Percentiles rank a stretch among this genome's conserved stretches.
These are phyloP conservation scores for Aplocera efformata DNA, from an alignment of 2,888 invertebrate genomes.

Conservation along the genomic window DNA sequence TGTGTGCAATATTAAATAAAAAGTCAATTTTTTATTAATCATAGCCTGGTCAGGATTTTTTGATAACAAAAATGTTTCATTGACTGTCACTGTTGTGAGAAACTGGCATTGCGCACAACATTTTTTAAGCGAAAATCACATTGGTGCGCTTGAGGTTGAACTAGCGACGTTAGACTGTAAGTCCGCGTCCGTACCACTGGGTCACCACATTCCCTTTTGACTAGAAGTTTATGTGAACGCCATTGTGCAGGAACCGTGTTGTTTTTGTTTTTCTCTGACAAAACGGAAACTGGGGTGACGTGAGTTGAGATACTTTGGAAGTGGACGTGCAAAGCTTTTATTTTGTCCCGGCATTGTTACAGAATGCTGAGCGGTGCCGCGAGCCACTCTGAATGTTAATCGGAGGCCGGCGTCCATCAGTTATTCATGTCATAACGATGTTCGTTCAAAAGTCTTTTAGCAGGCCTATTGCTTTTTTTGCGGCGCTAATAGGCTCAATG, in stretches of 20 bases:
- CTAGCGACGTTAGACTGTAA: too few relatives aligned
- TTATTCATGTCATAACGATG: constrained; percentile 67
- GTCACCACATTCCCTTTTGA: constrained; percentile 12
- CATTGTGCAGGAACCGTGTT: constrained; percentile 14
- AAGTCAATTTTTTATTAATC: too few relatives aligned
- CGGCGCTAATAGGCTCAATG: constrained; percentile 29
- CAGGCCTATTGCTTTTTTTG: constrained; percentile 28
- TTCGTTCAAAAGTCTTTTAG: constrained; percentile 58
- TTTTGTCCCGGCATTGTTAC: constrained; percentile 72
- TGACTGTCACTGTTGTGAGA: too few relatives aligned
- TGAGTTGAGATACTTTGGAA: constrained; percentile 64
- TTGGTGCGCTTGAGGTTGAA: too few relatives aligned
- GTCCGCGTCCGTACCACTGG: too few relatives aligned
- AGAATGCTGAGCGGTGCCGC: constrained; percentile 61
- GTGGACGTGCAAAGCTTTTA: constrained; percentile 74
- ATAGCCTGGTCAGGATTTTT: too few relatives aligned
- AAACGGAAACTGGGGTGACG: constrained; percentile 52
- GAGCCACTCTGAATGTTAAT: constrained; percentile 71
- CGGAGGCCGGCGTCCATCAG: constrained; percentile 64
- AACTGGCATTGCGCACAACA: too few relatives aligned
- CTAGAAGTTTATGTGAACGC: constrained; percentile 1
- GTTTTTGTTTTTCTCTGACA: constrained; percentile 47
- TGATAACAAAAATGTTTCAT: too few relatives aligned
- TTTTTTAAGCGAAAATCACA: too few relatives aligned
- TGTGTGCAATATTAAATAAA: too few relatives aligned